Percentiles rank a stretch among this genome's conserved stretches.
Evolutionary conservation across 1,140 invertebrate genomes (phyloP).

Genomic region (Brachionus paranguensis): DNA sequence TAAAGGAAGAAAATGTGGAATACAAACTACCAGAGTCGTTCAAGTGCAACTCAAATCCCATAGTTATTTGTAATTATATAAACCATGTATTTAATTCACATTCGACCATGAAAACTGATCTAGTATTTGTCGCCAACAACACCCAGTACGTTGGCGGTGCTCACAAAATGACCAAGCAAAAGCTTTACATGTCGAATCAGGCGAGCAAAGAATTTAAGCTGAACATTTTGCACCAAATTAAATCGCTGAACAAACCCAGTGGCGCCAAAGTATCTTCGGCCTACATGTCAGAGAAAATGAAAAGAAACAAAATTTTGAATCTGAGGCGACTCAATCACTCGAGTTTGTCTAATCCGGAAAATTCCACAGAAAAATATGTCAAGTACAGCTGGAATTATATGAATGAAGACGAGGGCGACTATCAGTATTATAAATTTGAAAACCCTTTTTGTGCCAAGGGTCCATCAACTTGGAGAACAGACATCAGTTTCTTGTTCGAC

Average conservation of each 20-base stretch:
- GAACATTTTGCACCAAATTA: slow-evolving; percentile 19
- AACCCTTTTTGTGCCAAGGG: background rate
- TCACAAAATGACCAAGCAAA: slow-evolving; percentile 9
- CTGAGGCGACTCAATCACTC: background rate
- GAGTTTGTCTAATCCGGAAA: background rate
- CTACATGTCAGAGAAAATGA: background rate
- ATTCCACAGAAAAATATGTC: background rate
- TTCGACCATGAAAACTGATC: slow-evolving; percentile 6
- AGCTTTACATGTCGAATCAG: background rate
- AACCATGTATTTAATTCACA: slow-evolving; percentile 11
- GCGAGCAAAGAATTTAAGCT: background rate
- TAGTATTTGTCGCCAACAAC: background rate
- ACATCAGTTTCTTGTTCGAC: background rate
- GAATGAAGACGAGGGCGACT: background rate
- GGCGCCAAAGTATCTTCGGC: background rate
- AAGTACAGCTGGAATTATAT: background rate
- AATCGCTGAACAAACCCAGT: background rate
- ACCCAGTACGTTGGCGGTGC: background rate
- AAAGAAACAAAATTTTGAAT: background rate
- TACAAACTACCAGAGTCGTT: background rate
- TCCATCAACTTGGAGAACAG: background rate
- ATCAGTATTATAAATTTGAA: background rate
- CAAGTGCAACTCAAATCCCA: background rate
- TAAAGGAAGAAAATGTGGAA: background rate
- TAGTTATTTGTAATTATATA: slow-evolving; percentile 24